Percentiles rank a stretch among this genome's conserved stretches.
phyloP scores from a whole-genome alignment of 2,797 vertebrate species.

The Chelidonichthys spinosus region DNA sequence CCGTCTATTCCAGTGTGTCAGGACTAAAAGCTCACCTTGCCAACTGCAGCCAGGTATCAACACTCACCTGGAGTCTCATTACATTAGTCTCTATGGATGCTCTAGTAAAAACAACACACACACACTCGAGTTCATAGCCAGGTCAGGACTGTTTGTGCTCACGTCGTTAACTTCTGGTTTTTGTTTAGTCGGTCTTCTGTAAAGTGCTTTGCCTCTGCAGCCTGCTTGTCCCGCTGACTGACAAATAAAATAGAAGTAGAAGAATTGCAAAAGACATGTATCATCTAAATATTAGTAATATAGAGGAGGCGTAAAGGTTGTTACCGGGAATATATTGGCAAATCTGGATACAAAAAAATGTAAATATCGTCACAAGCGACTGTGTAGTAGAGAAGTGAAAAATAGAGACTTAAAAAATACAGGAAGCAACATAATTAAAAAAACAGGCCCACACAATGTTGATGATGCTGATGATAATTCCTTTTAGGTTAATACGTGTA shows the following conservation, averaged over 20 bases:
- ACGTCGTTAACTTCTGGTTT: constrained; percentile 2
- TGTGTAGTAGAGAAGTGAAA: no score
- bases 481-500: background rate
- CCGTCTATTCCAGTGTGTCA: constrained; percentile 97
- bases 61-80: constrained; percentile 22
- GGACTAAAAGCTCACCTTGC: constrained; percentile 97
- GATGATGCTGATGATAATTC: no score
- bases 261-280: background rate
- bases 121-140: background rate
- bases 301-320: background rate
- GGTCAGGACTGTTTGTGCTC: constrained; percentile 5
- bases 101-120: background rate
- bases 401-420: no score
- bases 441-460: no score
- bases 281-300: background rate
- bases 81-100: constrained; percentile 5
- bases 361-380: no score
- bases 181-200: constrained; percentile 3
- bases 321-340: background rate
- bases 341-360: no score
- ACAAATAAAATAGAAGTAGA: background rate
- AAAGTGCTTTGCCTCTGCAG: background rate
- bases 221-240: background rate
- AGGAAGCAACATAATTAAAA: no score
- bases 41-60: constrained; percentile 94